Base-by-base conservation (phyloP, 2,888 invertebrate genomes). In the Cancer borealis region DNA sequence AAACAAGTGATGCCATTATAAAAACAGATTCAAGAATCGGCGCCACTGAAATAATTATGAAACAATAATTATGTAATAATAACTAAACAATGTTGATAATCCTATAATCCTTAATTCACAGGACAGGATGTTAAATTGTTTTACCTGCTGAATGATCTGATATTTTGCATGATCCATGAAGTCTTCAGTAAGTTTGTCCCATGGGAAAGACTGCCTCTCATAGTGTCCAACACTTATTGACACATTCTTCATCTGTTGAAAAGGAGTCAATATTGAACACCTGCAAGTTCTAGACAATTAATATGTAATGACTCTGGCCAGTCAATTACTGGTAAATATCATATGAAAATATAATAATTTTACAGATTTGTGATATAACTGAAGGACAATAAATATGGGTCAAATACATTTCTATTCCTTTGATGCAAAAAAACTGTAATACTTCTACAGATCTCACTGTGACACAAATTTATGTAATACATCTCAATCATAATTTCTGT, bases 61-160 rank as follows among this genome's bases (percentile, higher is more conserved):
- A 14, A 39, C 1, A 21, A 21, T 46, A 46, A 14, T 88, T 45
- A 8, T 46, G 17, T 45, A 17, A 45, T 17, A 30, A 45, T 45
- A 46, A 21, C 12, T 46, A 46, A 14, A 60, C 26, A 84, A 17
- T 4, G 30, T 39, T 66, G 5, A 87, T 87, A 30, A 12, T 87
- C 39, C 30, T 45, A 30, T 30, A 30, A 87, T 87, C 3, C 0
- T 87, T 14, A 87, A 39, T 45, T 87, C 84, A 90, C n/a, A 90
- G 17, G 49, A 54, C 10, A 90, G 12, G n/a, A 90, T 46, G 45
- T 60, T 30, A 3, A 60, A 73, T 45, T 8, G 30, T 39, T 26
- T 92, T 66, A 95, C 96, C 95, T 98, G 98, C 96, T 98, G 98
- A 93, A 98, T 97, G 96, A 98, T 97, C 96, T 98, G 98, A 47